Evolutionary conservation across 2,888 invertebrate species (phyloP), one percentile per base, ranked within the genome.

Genomic region (Chouioia cunea): DNA sequence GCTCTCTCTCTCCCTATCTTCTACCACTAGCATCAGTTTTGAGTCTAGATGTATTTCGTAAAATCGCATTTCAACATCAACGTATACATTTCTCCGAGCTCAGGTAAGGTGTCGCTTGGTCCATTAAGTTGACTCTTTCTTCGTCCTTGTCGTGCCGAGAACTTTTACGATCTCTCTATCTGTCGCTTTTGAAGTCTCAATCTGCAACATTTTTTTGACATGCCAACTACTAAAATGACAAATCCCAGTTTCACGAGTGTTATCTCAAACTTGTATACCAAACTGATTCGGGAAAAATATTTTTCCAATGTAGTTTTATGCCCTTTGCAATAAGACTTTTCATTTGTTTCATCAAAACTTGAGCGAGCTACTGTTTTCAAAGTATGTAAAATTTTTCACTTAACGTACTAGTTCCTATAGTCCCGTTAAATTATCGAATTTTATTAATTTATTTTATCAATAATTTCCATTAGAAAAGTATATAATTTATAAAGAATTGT

Each of bases 31-130:
- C 36, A 12, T 36, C 36, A 36, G 36, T 36, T 36, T 36, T 6
- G 12, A 36, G 36, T 36, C 6, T 6, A 6, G 36, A 36, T 46
- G 52, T 20, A 46, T 64, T 53, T 36, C 47, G 22, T 22, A 18
- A 64, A 69, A 64, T 64, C 47, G 53, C 69, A 58, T 58, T 56
- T 62, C 63, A 56, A 57, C 23, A 56, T 57, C 23, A 22, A 22
- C 44, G 6, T n/a, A 23, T 10, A 27, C 50, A 12, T 43, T 59
- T 59, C 43, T 47, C 14, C 23, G 23, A 10, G 18, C 36, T 20
- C 44, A 16, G n/a, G 57, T 10, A 36, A 56, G 52, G 43, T 65
- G 27, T 57, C 65, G 46, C 59, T 23, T 20, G 47, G 60, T 60
- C 67, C 54, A 59, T 60, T 67, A 67, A 60, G 44, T 66, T 52